These are phyloP conservation scores for Polyploca ridens DNA, from an alignment of 2,888 invertebrate genomes.

Conservation along the genomic window DNA sequence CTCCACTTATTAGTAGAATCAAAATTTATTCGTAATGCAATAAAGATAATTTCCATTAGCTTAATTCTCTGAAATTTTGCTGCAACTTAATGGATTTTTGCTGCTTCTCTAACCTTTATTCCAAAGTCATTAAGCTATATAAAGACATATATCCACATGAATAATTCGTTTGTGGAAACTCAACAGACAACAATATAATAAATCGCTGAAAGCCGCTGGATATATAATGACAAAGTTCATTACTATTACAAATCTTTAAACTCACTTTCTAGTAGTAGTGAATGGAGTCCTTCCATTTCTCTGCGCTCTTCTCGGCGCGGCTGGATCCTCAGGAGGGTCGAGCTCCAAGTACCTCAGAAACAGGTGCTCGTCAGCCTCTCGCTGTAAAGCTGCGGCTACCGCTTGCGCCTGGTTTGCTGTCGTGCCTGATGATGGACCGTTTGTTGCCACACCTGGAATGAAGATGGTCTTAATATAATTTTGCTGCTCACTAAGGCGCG, in stretches of 20 bases:
- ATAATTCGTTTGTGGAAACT: no score
- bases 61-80: not conserved
- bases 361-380: conserved; percentile 89
- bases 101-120: not conserved
- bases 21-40: conserved; percentile 7
- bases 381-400: conserved; percentile 83
- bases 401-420: conserved; percentile 76
- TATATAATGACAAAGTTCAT: no score
- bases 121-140: not conserved
- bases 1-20: not conserved
- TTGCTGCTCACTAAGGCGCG: not conserved
- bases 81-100: not conserved
- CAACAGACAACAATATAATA: no score
- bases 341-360: conserved; percentile 91
- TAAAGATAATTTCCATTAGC: not conserved
- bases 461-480: not conserved
- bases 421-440: conserved; percentile 71
- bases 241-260: conserved; percentile 16
- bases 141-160: not conserved
- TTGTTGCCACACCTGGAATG: conserved; percentile 63
- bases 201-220: no score
- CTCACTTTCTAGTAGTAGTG: conserved; percentile 89
- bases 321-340: conserved; percentile 90
- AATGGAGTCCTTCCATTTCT: conserved; percentile 92
- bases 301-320: conserved; percentile 80